Conservation (phyloP, 2,797 vertebrate species). For the Sebastes aleutianus region DNA sequence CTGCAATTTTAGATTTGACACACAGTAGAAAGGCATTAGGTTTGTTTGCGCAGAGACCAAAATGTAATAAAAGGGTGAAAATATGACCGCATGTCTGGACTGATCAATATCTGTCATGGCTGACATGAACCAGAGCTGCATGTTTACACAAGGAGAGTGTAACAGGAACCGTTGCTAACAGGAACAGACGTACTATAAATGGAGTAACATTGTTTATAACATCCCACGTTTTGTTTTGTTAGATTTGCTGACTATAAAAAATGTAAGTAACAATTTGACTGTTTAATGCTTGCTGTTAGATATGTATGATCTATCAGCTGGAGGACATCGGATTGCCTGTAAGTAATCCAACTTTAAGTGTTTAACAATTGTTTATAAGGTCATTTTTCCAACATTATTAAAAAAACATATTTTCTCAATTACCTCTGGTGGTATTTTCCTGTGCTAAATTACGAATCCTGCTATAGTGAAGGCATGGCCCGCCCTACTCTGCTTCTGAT, state of each 20-base stretch:
- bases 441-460: too few relatives aligned
- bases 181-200: background rate
- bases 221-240: background rate
- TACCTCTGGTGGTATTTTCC: too few relatives aligned
- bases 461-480: too few relatives aligned
- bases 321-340: background rate
- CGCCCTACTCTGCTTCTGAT: too few relatives aligned
- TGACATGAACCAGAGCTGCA: constrained; percentile 24
- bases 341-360: background rate
- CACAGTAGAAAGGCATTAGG: constrained; percentile 13
- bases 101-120: constrained; percentile 53
- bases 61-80: constrained; percentile 64
- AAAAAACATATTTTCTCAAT: background rate
- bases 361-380: background rate
- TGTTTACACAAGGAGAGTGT: constrained; percentile 35
- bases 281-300: background rate
- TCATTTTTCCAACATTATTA: background rate
- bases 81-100: constrained; percentile 21
- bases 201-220: too few relatives aligned
- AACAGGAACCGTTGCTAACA: background rate
- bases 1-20: constrained; percentile 34
- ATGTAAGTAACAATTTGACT: background rate
- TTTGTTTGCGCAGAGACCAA: constrained; percentile 58
- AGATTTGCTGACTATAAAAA: background rate
- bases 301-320: background rate